Percentiles rank a stretch among this genome's conserved stretches.
These are phyloP conservation scores for Eulacestoma nigropectus DNA, from an alignment of 2,113 vertebrate species.

Conservation along the genomic window DNA sequence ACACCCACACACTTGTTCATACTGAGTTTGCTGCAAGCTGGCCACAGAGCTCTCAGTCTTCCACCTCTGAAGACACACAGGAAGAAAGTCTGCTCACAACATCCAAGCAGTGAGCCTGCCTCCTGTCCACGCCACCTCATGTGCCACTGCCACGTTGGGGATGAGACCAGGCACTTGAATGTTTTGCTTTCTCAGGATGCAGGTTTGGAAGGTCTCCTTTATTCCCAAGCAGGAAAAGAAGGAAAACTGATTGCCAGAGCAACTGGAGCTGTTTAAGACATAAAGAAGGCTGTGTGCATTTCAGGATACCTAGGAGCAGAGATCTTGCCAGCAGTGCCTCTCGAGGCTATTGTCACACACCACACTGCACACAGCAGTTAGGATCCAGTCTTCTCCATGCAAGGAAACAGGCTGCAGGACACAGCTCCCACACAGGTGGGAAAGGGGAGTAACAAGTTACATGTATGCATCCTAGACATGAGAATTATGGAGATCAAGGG, in stretches of 20 bases:
- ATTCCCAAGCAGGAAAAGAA: neutral
- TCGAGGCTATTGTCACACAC: neutral
- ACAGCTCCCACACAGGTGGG: neutral
- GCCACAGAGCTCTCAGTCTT: neutral
- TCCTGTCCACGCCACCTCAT: fast-evolving
- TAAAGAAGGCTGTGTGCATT: neutral
- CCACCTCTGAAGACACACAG: neutral
- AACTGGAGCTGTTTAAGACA: neutral
- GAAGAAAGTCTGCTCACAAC: neutral
- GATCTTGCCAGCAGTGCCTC: neutral
- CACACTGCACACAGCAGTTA: neutral
- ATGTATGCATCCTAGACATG: neutral
- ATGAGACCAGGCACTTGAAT: fast-evolving
- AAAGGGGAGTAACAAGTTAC: neutral
- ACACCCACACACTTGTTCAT: neutral
- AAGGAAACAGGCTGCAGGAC: neutral
- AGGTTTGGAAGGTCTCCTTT: neutral
- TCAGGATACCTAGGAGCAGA: neutral
- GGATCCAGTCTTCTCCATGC: neutral
- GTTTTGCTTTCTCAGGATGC: neutral
- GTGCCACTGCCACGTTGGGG: fast-evolving
- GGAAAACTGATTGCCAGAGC: neutral
- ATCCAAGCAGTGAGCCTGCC: neutral
- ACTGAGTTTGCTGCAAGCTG: neutral
- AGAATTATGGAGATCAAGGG: neutral